Base-by-base conservation (phyloP, 2,113 vertebrate species). In the Nestor notabilis region DNA sequence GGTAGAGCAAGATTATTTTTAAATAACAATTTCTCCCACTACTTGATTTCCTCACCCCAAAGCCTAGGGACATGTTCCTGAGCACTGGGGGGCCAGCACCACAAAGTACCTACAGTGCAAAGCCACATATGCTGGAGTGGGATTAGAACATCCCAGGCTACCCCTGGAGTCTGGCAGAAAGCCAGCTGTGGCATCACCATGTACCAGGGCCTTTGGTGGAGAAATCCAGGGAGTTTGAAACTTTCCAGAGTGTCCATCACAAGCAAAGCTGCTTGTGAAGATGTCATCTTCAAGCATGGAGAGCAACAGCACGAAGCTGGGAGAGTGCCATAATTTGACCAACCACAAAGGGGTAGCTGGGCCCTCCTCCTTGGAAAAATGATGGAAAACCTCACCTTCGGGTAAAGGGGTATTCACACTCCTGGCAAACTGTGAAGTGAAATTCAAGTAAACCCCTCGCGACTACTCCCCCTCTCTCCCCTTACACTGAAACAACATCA, bases 401-500 rank as follows among this genome's bases (percentile, higher is more conserved):
- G 71, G 52, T 85, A 72, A 93, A 69, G 28, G 77, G 80, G 28
- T 64, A 72, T 61, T 64, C 41, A 53, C 25, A 33, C 11, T 79
- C 56, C 19, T 2, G 2, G 72, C 16, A 85, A 87, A 89, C 5
- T 43, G 43, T 71, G 49, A 63, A 75, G 61, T 35, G 74, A 91
- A 95, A 91, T 64, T 87, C 74, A 61, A 82, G 65, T 13, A 87
- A 90, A 79, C 29, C 69, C 64, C 61, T 82, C 1, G 3, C 0
- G 4, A 77, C 74, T 64, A 24, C 33, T 74, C 41, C 17, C 31
- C 25, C 7, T 6, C 0, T 18, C 66, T 39, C 33, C n/a, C 17
- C 64, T 77, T 49, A 76, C 16, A 5, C 55, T 66, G 64, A 89
- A 95, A 83, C 41, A 95, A 85, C 75, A 91, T 93, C 82, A 94